Evolutionary conservation across 2,888 invertebrate species (phyloP).

Genomic region (Pristionchus fissidentatus): DNA sequence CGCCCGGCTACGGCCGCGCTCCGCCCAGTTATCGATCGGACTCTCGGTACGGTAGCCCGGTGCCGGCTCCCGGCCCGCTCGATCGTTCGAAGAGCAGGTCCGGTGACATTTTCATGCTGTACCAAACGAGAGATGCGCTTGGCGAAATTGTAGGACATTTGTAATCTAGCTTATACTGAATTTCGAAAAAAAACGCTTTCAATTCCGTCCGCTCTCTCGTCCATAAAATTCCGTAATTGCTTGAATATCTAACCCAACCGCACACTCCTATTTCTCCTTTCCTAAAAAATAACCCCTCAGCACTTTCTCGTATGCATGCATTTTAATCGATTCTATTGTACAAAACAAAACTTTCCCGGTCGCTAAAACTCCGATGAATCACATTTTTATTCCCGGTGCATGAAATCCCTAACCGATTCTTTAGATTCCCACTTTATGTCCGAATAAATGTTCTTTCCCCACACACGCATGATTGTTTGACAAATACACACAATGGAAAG

Average conservation of each 20-base stretch:
- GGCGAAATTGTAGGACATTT: conserved; percentile 41
- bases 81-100: conserved; percentile 43
- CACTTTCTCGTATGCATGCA: conserved; percentile 25
- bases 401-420: not conserved
- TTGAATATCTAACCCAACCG: no score
- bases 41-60: not conserved
- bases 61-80: not conserved
- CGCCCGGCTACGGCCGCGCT: conserved; percentile 6
- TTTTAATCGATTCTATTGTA: conserved; percentile 38
- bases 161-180: not conserved
- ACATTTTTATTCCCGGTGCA: not conserved
- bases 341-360: not conserved
- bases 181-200: not conserved
- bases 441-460: conserved; percentile 10
- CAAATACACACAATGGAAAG: not conserved
- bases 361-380: conserved; percentile 15
- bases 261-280: no score
- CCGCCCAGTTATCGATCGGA: conserved; percentile 20
- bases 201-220: conserved; percentile 24
- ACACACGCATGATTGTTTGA: not conserved
- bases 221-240: no score
- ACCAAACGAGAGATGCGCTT: conserved; percentile 45
- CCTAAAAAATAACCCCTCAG: conserved; percentile 34
- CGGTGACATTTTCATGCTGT: conserved; percentile 46
- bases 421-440: conserved; percentile 3